Conservation (phyloP, 92 coral and sea anemone genomes). For the Umimayanthus kanabou region DNA sequence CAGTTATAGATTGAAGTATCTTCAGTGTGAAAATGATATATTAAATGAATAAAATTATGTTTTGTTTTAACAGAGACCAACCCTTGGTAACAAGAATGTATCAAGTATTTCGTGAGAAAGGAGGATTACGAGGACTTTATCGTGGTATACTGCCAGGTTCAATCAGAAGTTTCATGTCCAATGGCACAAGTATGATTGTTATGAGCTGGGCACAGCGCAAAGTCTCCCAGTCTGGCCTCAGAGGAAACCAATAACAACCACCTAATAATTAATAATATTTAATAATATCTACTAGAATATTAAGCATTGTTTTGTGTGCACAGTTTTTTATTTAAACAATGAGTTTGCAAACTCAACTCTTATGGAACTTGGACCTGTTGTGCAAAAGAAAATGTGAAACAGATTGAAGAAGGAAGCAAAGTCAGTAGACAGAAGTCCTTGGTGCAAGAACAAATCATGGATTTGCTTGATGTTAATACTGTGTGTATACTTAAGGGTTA, state of each 20-base stretch:
- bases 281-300: not conserved
- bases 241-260: constrained; percentile 49
- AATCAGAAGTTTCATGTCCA: constrained; percentile 88
- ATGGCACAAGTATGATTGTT: constrained; percentile 91
- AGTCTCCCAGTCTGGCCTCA: constrained; percentile 83
- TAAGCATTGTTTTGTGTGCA: not conserved
- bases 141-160: constrained; percentile 88
- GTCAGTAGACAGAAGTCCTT: no score
- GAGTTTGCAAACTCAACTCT: no score
- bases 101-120: constrained; percentile 70
- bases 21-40: not conserved
- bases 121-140: constrained; percentile 81
- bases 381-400: no score
- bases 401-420: no score
- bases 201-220: constrained; percentile 94
- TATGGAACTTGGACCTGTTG: no score
- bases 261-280: not conserved
- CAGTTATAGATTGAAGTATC: no score
- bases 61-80: constrained; percentile 62
- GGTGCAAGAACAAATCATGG: no score
- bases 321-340: no score
- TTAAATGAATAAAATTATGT: not conserved
- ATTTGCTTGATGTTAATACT: no score
- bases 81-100: constrained; percentile 82
- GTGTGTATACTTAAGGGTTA: no score